These are phyloP conservation scores for Styela clava DNA, from an alignment of 23 tunicate genomes.

Conservation along the genomic window DNA sequence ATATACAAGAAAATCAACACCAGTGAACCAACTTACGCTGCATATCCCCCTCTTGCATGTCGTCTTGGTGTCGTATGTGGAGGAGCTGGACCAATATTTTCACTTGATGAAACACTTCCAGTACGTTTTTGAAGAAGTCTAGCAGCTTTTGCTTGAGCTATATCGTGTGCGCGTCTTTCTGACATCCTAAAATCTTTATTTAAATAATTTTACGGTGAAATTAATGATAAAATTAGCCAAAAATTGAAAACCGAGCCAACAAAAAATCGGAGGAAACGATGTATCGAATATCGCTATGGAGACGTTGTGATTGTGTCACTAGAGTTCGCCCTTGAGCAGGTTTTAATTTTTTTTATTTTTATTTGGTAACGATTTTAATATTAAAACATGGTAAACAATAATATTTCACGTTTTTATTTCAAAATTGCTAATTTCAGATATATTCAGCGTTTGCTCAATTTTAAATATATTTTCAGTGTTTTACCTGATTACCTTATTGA, in stretches of 20 bases:
- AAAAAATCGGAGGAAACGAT: neutral
- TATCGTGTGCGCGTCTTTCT: slow-evolving; percentile 57
- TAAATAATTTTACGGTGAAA: neutral
- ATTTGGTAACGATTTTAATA: too few relatives aligned
- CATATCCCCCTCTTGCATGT: slow-evolving; percentile 51
- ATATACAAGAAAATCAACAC: too few relatives aligned
- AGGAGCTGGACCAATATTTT: slow-evolving; percentile 47
- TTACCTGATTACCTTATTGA: too few relatives aligned
- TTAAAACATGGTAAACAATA: too few relatives aligned
- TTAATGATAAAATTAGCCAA: neutral
- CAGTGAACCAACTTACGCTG: slow-evolving; percentile 85
- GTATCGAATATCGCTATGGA: neutral
- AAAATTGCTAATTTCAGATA: too few relatives aligned
- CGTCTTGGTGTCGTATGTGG: slow-evolving; percentile 18
- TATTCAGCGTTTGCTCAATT: too few relatives aligned
- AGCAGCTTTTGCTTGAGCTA: slow-evolving; percentile 89
- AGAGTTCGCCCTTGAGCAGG: neutral
- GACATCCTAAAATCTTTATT: slow-evolving; percentile 18
- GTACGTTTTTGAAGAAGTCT: slow-evolving; percentile 70
- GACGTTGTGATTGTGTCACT: neutral
- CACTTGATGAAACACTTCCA: slow-evolving; percentile 81
- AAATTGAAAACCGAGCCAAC: too few relatives aligned
- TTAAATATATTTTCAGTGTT: too few relatives aligned
- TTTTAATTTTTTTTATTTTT: too few relatives aligned
- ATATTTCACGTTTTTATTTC: too few relatives aligned